Percentiles rank a stretch among this genome's conserved stretches.
Conservation (phyloP, 2,113 vertebrate genomes). For the Ceyx melanurus region DNA sequence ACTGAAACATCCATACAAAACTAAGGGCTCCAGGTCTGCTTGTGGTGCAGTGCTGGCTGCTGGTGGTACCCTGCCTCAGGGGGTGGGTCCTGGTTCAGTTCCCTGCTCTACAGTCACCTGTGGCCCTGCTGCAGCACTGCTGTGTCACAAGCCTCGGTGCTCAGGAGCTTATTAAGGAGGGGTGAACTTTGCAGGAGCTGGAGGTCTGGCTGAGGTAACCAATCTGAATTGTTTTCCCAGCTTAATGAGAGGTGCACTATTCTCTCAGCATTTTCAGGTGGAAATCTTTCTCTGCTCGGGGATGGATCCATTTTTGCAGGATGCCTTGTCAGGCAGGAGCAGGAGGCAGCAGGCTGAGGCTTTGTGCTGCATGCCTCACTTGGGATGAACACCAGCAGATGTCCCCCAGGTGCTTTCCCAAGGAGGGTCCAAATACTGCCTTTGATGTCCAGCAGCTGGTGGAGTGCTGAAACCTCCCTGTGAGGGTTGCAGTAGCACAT, state of each 20-base stretch:
- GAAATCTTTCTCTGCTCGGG: neutral
- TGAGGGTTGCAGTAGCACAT: neutral
- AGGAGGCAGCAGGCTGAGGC: neutral
- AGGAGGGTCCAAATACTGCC: neutral
- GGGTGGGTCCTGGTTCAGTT: neutral
- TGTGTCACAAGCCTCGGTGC: accelerated
- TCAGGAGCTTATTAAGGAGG: neutral
- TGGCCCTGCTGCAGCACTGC: neutral
- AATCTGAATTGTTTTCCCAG: neutral
- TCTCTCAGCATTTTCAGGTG: neutral
- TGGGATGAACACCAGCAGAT: neutral
- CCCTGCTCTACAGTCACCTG: neutral
- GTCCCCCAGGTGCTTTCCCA: neutral
- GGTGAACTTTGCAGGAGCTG: neutral
- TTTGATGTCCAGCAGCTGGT: neutral
- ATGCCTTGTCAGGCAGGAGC: neutral
- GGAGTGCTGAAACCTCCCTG: neutral
- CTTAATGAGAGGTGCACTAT: neutral
- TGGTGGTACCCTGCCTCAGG: neutral
- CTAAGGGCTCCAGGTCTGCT: neutral
- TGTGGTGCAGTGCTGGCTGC: neutral
- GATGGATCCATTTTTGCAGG: neutral
- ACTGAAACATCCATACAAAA: neutral
- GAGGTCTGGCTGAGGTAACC: neutral
- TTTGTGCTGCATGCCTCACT: neutral